A percentile compares a stretch with the other conserved stretches of the same genome.
phyloP scores from a whole-genome alignment of 2,113 vertebrate genomes.

The Theropithecus gelada region DNA sequence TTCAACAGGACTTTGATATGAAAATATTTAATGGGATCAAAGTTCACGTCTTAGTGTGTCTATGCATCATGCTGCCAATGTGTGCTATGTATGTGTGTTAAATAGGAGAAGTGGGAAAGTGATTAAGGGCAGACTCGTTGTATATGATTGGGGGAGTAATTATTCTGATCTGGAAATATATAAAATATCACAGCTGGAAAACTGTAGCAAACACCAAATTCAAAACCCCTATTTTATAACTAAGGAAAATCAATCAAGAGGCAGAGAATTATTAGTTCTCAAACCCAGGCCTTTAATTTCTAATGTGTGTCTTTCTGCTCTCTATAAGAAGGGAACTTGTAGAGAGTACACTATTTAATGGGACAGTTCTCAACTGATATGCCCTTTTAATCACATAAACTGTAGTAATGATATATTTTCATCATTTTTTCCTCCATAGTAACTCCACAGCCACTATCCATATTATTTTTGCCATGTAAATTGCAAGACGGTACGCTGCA shows the following conservation, averaged over 20 bases:
- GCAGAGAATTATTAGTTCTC: not conserved
- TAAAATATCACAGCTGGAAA: constrained; percentile 6
- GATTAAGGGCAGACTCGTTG: not conserved
- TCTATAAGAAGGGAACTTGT: not conserved
- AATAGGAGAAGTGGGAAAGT: not conserved
- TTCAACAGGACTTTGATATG: constrained; percentile 5
- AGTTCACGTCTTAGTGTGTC: not conserved
- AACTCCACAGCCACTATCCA: not conserved
- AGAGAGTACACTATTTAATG: not conserved
- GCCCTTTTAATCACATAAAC: not conserved
- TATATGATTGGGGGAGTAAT: not conserved
- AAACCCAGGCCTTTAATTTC: not conserved
- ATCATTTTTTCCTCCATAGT: not conserved
- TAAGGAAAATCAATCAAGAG: constrained; percentile 13
- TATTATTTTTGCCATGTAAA: not conserved
- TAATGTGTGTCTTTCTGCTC: not conserved
- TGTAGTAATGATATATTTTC: not conserved
- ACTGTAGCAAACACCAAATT: not conserved
- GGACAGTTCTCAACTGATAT: not conserved
- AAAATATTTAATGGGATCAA: constrained; percentile 30
- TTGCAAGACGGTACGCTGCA: not conserved
- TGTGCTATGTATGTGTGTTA: not conserved
- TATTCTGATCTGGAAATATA: not conserved
- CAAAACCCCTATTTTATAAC: not conserved
- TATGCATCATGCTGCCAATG: not conserved